Evolutionary conservation across 2,113 vertebrate species (phyloP).

Genomic region (Maccullochella peelii): DNA sequence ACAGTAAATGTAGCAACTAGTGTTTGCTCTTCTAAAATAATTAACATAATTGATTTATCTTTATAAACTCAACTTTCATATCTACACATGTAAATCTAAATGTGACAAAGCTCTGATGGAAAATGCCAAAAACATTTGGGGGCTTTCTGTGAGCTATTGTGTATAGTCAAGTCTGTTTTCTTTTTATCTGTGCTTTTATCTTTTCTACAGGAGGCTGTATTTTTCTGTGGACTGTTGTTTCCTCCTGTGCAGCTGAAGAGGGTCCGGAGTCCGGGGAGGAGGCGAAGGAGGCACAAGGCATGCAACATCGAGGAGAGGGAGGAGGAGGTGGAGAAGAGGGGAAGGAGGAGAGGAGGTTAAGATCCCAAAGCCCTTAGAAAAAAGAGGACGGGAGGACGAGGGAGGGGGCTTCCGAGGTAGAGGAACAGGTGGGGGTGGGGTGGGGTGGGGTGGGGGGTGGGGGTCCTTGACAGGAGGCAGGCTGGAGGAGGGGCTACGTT

Average conservation of each 20-base stretch:
- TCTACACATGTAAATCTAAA: neutral
- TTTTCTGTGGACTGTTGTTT: slow-evolving; percentile 45
- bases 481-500: slow-evolving; percentile 79
- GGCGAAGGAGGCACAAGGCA: slow-evolving; percentile 76
- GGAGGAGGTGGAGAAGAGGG: slow-evolving; percentile 67
- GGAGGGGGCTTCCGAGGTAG: slow-evolving; percentile 50
- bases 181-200: slow-evolving; percentile 1
- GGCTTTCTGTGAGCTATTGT: neutral
- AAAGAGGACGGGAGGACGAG: slow-evolving; percentile 58
- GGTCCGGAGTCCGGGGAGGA: slow-evolving; percentile 70
- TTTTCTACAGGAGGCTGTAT: slow-evolving; percentile 28
- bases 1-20: neutral
- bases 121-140: neutral
- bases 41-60: neutral
- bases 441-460: slow-evolving; percentile 31
- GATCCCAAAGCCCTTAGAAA: slow-evolving; percentile 73
- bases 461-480: slow-evolving; percentile 73
- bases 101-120: neutral
- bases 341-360: slow-evolving; percentile 75
- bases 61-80: neutral
- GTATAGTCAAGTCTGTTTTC: neutral
- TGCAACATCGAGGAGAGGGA: slow-evolving; percentile 82
- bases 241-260: slow-evolving; percentile 63
- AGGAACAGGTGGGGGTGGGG: slow-evolving; percentile 65
- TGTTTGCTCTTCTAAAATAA: neutral